Percentiles rank a stretch among this genome's conserved stretches.
These are phyloP conservation scores for Saturnia japonica DNA, from an alignment of 2,888 invertebrate species.

Conservation along the genomic window DNA sequence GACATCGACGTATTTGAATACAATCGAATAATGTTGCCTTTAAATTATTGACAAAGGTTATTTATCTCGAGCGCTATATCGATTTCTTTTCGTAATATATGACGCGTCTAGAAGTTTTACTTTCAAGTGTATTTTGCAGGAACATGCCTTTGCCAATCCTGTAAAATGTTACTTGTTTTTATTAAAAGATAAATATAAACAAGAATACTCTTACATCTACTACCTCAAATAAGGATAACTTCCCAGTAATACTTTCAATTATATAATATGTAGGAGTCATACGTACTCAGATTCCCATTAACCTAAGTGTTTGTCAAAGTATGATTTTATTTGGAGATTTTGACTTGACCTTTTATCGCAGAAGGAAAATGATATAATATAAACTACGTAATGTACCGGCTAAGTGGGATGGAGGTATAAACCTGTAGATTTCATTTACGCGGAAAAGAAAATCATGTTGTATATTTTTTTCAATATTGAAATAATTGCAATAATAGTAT, in stretches of 20 bases:
- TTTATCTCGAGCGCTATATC: slow-evolving; percentile 56
- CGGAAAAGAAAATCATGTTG: no score
- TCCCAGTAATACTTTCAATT: no score
- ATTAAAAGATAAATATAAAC: neutral
- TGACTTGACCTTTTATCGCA: no score
- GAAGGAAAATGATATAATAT: no score
- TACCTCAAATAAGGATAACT: neutral
- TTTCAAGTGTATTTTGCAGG: slow-evolving; percentile 27
- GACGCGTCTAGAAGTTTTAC: slow-evolving; percentile 33
- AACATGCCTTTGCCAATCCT: neutral
- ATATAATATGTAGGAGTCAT: neutral
- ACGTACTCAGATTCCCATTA: neutral
- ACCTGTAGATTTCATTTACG: no score
- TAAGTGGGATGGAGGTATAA: no score
- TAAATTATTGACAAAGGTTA: slow-evolving; percentile 62
- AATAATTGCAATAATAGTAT: no score
- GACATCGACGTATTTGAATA: slow-evolving; percentile 47
- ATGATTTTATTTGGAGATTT: no score
- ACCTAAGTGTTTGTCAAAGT: no score
- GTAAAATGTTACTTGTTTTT: neutral
- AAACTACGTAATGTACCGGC: no score
- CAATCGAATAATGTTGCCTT: slow-evolving; percentile 55
- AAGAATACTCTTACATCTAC: slow-evolving; percentile 4
- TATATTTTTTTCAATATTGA: no score
- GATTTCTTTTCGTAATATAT: slow-evolving; percentile 41